Evolutionary conservation across 2,113 vertebrate genomes (phyloP).

Genomic region (Anarhynchus alexandrinus): DNA sequence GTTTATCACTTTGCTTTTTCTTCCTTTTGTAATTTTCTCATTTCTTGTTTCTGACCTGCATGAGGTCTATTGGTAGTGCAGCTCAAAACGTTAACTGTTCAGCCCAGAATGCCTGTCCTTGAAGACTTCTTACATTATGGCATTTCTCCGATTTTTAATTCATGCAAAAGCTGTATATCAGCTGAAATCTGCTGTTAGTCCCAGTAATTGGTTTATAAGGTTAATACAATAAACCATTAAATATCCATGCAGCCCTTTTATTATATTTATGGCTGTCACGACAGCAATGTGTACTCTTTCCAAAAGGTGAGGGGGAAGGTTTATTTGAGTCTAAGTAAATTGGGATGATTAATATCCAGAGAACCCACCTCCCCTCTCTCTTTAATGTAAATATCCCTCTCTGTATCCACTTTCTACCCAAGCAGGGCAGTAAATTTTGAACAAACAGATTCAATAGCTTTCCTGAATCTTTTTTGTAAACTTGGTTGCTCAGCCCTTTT

Average conservation of each 20-base stretch:
- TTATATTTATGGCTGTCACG: slow-evolving; percentile 29
- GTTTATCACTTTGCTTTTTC: neutral
- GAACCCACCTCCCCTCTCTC: neutral
- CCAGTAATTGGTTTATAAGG: slow-evolving; percentile 47
- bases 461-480: neutral
- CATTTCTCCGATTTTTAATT: slow-evolving; percentile 12
- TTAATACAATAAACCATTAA: slow-evolving; percentile 57
- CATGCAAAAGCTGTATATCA: neutral
- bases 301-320: neutral
- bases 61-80: neutral
- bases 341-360: neutral
- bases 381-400: neutral
- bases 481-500: neutral
- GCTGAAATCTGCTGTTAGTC: slow-evolving; percentile 3
- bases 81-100: neutral
- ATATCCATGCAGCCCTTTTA: neutral
- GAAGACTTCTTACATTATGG: neutral
- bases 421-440: neutral
- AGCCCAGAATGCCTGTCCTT: neutral
- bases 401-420: neutral
- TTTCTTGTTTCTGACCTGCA: neutral
- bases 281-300: slow-evolving; percentile 18
- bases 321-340: slow-evolving; percentile 1
- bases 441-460: neutral
- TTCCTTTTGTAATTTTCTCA: neutral